Evolutionary conservation across 2,888 invertebrate genomes (phyloP).

Genomic region (Metopia argyrocephala): DNA sequence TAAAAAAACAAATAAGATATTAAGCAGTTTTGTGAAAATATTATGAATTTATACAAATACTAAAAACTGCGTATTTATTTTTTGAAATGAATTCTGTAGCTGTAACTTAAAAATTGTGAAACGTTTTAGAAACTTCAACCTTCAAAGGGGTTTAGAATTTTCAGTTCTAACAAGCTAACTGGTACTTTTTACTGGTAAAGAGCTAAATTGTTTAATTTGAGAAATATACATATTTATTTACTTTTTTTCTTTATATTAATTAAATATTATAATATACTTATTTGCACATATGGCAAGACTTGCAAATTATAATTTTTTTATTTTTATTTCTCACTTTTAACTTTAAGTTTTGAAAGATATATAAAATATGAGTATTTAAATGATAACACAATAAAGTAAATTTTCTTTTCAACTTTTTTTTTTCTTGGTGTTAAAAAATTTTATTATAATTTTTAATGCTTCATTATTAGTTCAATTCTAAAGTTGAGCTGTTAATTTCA

Average conservation of each 20-base stretch:
- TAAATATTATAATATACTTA: conserved; percentile 15
- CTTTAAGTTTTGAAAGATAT: background rate
- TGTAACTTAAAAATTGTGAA: too few species aligned
- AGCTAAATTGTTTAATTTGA: too few species aligned
- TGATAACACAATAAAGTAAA: background rate
- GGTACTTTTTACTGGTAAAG: too few species aligned
- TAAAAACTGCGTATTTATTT: background rate
- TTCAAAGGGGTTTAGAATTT: too few species aligned
- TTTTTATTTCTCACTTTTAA: background rate
- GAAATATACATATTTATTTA: background rate
- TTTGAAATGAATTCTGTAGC: background rate
- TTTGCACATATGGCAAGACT: conserved; percentile 39
- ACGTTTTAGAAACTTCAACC: too few species aligned
- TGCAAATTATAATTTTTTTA: background rate
- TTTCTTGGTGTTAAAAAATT: conserved; percentile 12
- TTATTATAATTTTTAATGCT: conserved; percentile 2
- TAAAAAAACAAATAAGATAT: background rate
- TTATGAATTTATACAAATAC: background rate
- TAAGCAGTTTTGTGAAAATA: background rate
- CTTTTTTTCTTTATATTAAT: background rate
- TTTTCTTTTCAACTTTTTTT: background rate
- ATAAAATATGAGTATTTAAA: background rate
- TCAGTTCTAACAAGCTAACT: too few species aligned
- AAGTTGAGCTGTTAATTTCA: background rate
- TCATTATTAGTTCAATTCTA: background rate